Conservation (phyloP, 1,140 invertebrate species). For the Condylostylus longicornis region DNA sequence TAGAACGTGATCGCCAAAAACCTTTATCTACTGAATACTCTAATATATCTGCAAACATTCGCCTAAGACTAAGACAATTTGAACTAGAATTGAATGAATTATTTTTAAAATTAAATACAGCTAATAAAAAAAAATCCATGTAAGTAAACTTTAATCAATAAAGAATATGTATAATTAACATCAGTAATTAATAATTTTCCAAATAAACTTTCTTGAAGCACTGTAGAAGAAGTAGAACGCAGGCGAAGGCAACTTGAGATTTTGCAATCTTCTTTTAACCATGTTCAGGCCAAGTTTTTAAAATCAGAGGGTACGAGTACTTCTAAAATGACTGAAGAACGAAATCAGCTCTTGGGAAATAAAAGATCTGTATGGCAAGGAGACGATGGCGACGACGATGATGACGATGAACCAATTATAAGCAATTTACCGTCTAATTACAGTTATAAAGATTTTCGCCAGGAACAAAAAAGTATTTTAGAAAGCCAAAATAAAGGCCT, state of each 20-base stretch:
- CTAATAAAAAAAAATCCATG: constrained; percentile 22
- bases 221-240: constrained; percentile 43
- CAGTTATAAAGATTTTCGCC: background rate
- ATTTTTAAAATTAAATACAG: constrained; percentile 38
- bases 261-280: constrained; percentile 39
- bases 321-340: too few species aligned
- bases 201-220: constrained; percentile 36
- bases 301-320: constrained; percentile 5
- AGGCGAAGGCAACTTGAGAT: constrained; percentile 41
- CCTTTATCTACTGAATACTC: constrained; percentile 38
- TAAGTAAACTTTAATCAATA: constrained; percentile 3
- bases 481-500: constrained; percentile 61
- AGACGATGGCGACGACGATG: constrained; percentile 6
- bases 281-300: constrained; percentile 34
- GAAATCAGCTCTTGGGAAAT: background rate
- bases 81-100: constrained; percentile 42
- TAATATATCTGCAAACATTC: constrained; percentile 41
- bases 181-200: background rate
- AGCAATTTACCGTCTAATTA: background rate
- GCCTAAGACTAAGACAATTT: constrained; percentile 46
- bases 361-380: constrained; percentile 1
- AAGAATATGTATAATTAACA: background rate
- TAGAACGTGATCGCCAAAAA: constrained; percentile 36
- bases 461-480: constrained; percentile 30
- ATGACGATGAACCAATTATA: constrained; percentile 7